Evolutionary conservation across 2,113 vertebrate genomes (phyloP).

Genomic region (Corythornis madagascariensis): DNA sequence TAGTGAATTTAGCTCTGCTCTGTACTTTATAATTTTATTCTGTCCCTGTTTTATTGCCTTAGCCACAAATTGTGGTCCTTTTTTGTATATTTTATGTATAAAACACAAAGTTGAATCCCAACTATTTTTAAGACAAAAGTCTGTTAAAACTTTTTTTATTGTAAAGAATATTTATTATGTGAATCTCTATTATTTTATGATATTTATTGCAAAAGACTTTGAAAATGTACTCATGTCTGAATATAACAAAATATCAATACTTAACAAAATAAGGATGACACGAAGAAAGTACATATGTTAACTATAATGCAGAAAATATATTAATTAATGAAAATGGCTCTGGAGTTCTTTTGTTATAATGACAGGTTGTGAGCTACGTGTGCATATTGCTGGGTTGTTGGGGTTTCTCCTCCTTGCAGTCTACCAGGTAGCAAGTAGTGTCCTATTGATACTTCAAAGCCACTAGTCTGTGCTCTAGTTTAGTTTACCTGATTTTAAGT

Average conservation of each 20-base stretch:
- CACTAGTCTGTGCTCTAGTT: constrained; percentile 57
- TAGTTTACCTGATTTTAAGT: constrained; percentile 19
- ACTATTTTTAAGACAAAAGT: constrained; percentile 98
- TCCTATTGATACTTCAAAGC: constrained; percentile 8
- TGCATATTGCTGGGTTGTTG: background rate
- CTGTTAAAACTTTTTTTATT: constrained; percentile 96
- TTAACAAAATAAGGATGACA: constrained; percentile 93
- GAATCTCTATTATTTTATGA: constrained; percentile 99
- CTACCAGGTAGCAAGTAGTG: background rate
- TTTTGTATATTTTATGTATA: constrained; percentile 94
- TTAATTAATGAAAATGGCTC: constrained; percentile 94
- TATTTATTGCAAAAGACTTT: constrained; percentile 99
- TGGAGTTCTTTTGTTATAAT: constrained; percentile 73
- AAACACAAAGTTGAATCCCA: constrained; percentile 95
- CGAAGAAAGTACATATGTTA: constrained; percentile 96
- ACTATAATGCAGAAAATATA: constrained; percentile 99
- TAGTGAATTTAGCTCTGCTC: constrained; percentile 68
- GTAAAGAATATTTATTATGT: constrained; percentile 99
- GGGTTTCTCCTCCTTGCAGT: background rate
- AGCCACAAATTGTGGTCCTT: constrained; percentile 85
- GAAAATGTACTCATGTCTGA: constrained; percentile 98
- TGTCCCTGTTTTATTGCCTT: constrained; percentile 80
- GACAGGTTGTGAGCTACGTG: background rate
- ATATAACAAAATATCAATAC: constrained; percentile 99
- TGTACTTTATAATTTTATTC: constrained; percentile 76